phyloP scores from a whole-genome alignment of 1,140 invertebrate genomes.

The Drosophila pallidifrons region DNA sequence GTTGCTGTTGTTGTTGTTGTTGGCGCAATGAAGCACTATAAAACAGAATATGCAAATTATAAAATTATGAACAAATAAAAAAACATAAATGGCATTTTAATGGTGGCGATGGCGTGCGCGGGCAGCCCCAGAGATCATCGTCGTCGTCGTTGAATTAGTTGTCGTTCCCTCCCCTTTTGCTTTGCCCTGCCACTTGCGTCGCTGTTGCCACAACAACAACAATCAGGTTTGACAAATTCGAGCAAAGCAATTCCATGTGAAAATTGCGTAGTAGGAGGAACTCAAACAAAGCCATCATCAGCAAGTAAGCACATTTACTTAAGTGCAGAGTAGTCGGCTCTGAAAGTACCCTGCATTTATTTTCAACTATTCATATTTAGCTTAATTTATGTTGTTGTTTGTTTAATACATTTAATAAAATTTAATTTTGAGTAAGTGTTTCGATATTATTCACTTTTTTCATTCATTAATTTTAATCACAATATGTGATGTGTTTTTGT shows the following conservation, averaged over 20 bases:
- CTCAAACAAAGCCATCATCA: slow-evolving; percentile 28
- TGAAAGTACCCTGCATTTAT: not conserved
- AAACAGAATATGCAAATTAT: slow-evolving; percentile 78
- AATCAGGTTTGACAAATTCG: slow-evolving; percentile 52
- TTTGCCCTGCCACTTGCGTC: not conserved
- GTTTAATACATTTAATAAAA: too few relatives aligned
- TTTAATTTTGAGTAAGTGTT: too few relatives aligned
- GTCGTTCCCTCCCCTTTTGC: not conserved
- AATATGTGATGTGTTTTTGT: too few relatives aligned
- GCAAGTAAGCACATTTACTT: not conserved
- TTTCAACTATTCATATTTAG: not conserved
- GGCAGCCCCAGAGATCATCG: slow-evolving; percentile 28
- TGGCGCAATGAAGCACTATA: slow-evolving; percentile 51
- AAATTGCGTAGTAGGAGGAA: slow-evolving; percentile 43
- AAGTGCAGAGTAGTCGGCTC: not conserved
- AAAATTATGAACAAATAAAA: slow-evolving; percentile 48
- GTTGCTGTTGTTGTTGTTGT: slow-evolving; percentile 13
- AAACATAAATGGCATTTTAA: slow-evolving; percentile 81
- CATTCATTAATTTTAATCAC: too few relatives aligned
- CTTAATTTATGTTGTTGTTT: too few relatives aligned
- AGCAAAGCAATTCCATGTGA: slow-evolving; percentile 34
- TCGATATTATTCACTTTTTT: too few relatives aligned
- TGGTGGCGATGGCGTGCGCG: slow-evolving; percentile 50
- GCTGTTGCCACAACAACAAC: slow-evolving; percentile 1
- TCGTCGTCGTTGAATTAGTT: slow-evolving; percentile 8